These are phyloP conservation scores for Ovis aries DNA, from an alignment of 2,113 vertebrate species.

Conservation along the genomic window DNA sequence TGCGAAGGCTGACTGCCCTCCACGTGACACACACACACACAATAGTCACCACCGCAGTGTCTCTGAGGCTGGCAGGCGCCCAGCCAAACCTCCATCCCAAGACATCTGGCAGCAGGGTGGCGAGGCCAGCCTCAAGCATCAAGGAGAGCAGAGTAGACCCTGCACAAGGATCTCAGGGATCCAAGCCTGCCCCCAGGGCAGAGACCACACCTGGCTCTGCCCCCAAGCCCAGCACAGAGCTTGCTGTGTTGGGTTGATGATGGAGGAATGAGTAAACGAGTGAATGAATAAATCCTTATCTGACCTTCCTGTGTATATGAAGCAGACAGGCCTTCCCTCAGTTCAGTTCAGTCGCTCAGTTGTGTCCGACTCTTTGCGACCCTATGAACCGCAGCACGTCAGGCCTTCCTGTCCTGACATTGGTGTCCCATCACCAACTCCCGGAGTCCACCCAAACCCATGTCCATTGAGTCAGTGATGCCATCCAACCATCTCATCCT, in stretches of 20 bases:
- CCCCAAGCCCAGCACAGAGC: background rate
- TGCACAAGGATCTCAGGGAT: no score
- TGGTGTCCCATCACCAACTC: background rate
- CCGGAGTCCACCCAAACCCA: rapidly evolving
- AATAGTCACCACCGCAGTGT: background rate
- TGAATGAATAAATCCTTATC: background rate
- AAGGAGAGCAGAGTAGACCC: background rate
- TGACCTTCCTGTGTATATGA: background rate
- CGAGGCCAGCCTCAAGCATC: background rate
- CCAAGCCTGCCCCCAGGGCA: background rate
- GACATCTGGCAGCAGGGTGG: background rate
- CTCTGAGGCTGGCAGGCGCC: background rate
- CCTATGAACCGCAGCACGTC: rapidly evolving
- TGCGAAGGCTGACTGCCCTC: background rate
- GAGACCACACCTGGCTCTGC: background rate
- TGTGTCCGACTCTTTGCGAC: background rate
- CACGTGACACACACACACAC: background rate
- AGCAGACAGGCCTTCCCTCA: background rate
- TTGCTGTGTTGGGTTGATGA: background rate
- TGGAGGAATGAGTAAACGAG: background rate
- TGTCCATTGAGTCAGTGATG: background rate
- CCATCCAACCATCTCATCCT: background rate
- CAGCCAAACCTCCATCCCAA: background rate
- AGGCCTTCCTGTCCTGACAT: background rate
- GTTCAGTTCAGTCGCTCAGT: background rate